Evolutionary conservation across 2,113 vertebrate genomes (phyloP), one percentile per base, ranked within the genome.

Genomic region (Tinamus guttatus): DNA sequence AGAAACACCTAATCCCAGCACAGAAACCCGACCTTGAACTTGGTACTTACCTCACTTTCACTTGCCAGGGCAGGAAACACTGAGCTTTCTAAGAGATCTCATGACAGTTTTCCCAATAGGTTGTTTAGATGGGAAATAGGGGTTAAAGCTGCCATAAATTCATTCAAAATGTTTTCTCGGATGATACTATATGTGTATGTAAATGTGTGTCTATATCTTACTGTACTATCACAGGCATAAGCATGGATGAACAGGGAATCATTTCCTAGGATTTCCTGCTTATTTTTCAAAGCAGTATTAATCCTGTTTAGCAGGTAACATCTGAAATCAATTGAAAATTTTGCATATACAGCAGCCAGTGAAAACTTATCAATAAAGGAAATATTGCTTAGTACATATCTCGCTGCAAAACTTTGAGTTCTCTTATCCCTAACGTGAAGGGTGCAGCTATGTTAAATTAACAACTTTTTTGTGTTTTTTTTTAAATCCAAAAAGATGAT

Each of bases 371-470:
- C 81, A 56, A 74, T 76, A 49, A 78, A 93, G 83, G 65, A 84
- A 76, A 67, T 89, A 87, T 79, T 47, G 76, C 74, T 80, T 54
- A 71, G 34, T 64, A 27, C 5, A 43, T 59, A 77, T 40, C 67
- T 54, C 25, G 89, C 93, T 97, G 97, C 95, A 97, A 90, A 96
- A 95, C 91, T 95, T 94, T 67, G 79, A 96, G 93, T 94, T 90
- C 70, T 81, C 73, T 96, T 84, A 90, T 97, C 90, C 89, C 89
- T 90, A 91, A 95, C n/a, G 93, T 17, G n/a, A 97, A 93, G 86
- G 85, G 95, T 90, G 87, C 96, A 97, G 97, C 93, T 94, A 95
- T 92, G 90, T 98, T 97, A 97, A 97, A 98, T 97, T 98, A 98
- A 96, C 90, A 93, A 97, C 87, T 47, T 60, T 82, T 98, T 98